Evolutionary conservation across 37 sponge, comb jelly and placozoan genomes (phyloP), one percentile per base, ranked within the genome.

Genomic region (Dysidea cf. avara): DNA sequence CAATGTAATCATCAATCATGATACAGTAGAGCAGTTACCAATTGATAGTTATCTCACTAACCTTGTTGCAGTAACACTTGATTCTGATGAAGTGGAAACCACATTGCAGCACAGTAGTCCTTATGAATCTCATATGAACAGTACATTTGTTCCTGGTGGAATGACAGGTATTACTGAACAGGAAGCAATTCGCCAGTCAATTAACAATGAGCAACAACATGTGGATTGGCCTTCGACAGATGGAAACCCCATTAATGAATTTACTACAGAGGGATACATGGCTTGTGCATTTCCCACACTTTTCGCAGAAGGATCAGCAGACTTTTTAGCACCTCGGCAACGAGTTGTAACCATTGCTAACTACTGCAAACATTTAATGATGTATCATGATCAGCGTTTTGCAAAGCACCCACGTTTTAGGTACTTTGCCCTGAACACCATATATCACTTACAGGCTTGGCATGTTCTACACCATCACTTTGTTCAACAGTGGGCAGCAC

Each of bases 361-460:
- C 29, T 77, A 66, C 25, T 66, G 71, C 62, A 68, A 38, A 4
- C 78, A 77, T 56, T 51, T 77, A 30, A 71, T 49, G 33, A 6
- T 46, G 40, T 75, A 71, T 16, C 4, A 64, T 22, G 67, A 71
- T 29, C 52, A 52, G 13, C 7, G 67, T 3, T 77, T 77, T 68
- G 78, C 78, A 16, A 62, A 71, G 68, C 68, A 77, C 21, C 32
- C 68, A 29, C 53, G 78, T 3, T 77, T 77, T 40, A 24, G 68
- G 22, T 77, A 35, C 68, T 77, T 77, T 49, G 78, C 78, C 51
- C 68, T 77, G 2, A 77, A 69, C 68, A 77, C 78, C n/a, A n/a
- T n/a, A n/a, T n/a, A n/a, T n/a, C n/a, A n/a, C n/a, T n/a, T n/a
- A n/a, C n/a, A n/a, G n/a, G n/a, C n/a, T n/a, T n/a, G n/a, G n/a